Evolutionary conservation across 2,888 invertebrate genomes (phyloP), one percentile per base, ranked within the genome.

Genomic region (Heliconius ismenius): DNA sequence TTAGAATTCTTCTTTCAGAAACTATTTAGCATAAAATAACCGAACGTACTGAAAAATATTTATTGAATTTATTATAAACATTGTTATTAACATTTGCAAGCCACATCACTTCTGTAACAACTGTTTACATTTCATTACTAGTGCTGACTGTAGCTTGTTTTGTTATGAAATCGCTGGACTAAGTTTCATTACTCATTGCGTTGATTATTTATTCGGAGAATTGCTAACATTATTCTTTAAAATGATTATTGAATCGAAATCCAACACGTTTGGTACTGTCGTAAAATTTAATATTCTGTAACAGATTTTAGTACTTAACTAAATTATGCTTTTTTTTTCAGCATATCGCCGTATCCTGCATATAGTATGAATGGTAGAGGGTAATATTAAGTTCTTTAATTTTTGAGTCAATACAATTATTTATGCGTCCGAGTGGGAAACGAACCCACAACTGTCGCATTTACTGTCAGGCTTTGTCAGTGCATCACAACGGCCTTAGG

Each of bases 121-220:
- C 24, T 77, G 75, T 77, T 79, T 73, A 74, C 32, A n/a, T 77
- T 77, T 72, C 60, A 76, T 69, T 76, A 72, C 76, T 49, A 36
- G 39, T 49, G 73, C 73, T 76, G 74, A 78, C 74, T 77, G 15
- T 70, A 15, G 43, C 69, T 18, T 80, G 76, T 76, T 76, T 77
- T 76, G 60, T 81, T 76, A 78, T 64, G 63, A 74, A 74, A 64
- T 63, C 39, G 65, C 63, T 32, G 6, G 24, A 60, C 28, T 67
- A 67, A 73, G 43, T 36, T 54, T 70, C 70, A 70, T 64, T 65
- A 76, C 26, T 65, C 62, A 75, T 9, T 28, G 10, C 43, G 36
- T 64, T 13, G 36, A 60, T 62, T 62, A 54, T 43, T 74, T 64
- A 49, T 74, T 65, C 64, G 32, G 49, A 32, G 74, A 73, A 73